These are phyloP conservation scores for Kryptopterus vitreolus DNA, from an alignment of 2,797 vertebrate genomes.

Conservation along the genomic window DNA sequence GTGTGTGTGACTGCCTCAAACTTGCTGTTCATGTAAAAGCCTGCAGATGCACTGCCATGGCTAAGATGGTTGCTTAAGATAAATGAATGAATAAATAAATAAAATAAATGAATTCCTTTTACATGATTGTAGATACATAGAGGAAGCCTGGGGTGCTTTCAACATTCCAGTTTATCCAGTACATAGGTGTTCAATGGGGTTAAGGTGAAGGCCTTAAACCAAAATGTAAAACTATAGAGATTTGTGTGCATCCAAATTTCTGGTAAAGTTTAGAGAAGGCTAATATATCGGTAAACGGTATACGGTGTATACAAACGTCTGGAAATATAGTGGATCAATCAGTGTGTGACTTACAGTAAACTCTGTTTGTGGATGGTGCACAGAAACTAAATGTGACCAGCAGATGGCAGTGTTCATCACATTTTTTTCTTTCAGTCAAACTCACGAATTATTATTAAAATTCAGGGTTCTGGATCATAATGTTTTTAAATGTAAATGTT, in stretches of 20 bases:
- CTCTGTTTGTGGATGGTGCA: background rate
- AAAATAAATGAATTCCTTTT: no score
- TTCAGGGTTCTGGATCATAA: background rate
- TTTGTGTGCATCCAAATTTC: background rate
- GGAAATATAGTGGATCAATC: background rate
- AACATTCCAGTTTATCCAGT: background rate
- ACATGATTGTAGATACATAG: background rate
- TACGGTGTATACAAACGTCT: background rate
- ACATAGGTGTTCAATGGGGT: background rate
- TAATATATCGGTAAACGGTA: background rate
- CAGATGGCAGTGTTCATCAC: constrained; percentile 42
- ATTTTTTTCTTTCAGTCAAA: background rate
- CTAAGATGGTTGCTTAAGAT: background rate
- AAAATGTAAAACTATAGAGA: background rate
- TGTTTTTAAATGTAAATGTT: background rate
- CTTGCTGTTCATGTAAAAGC: background rate
- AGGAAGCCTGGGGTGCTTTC: background rate
- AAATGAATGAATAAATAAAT: background rate
- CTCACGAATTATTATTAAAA: background rate
- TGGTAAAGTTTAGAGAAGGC: background rate
- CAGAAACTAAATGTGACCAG: constrained; percentile 18
- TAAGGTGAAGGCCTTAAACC: background rate
- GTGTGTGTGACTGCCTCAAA: background rate
- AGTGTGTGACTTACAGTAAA: background rate
- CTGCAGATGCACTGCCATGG: background rate